Base-by-base conservation (phyloP, 2,113 vertebrate genomes). In the Indri indri region DNA sequence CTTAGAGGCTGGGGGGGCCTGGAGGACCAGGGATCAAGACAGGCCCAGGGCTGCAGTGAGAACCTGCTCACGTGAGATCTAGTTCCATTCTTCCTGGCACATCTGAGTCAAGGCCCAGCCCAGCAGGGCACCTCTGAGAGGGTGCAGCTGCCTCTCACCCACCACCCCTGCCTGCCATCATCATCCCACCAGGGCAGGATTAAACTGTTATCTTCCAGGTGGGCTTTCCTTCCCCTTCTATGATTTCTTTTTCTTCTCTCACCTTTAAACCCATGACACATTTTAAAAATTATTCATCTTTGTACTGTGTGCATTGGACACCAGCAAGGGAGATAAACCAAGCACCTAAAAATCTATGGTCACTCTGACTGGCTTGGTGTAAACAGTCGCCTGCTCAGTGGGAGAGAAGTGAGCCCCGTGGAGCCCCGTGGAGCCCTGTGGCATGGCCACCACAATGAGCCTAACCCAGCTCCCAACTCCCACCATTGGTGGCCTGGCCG, bases 211-310 rank as follows among this genome's bases (percentile, higher is more conserved):
- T 88, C 96, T 96, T 91, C 93, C 32, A 12, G 42, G 63, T 17
- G 87, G 52, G 20, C 59, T 97, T 63, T 63, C 57, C 27, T 16
- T 74, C 12, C 11, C 59, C 81, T 81, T 0, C 79, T 92, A 20
- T 90, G 40, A 9, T 85, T 90, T 92, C 34, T 79, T 22, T 59
- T 4, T 50, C 70, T 70, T 18, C 61, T 10, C 2, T 61, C 61
- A 34, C 94, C 82, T 95, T 88, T 68, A 45, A 22, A 95, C 95
- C 97, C 77, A 30, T 89, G 94, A 95, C 94, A 85, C 89, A 22
- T 96, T 97, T 96, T 63, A 37, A 97, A 93, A 85, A 47, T 87
- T 76, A 93, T 98, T 98, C 92, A 94, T 98, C 97, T 97, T 87
- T 96, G 93, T 95, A 81, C 25, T 89, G 95, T 90, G 76, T 74